Evolutionary conservation across 2,113 vertebrate genomes (phyloP).

Genomic region (Elephantulus edwardii): DNA sequence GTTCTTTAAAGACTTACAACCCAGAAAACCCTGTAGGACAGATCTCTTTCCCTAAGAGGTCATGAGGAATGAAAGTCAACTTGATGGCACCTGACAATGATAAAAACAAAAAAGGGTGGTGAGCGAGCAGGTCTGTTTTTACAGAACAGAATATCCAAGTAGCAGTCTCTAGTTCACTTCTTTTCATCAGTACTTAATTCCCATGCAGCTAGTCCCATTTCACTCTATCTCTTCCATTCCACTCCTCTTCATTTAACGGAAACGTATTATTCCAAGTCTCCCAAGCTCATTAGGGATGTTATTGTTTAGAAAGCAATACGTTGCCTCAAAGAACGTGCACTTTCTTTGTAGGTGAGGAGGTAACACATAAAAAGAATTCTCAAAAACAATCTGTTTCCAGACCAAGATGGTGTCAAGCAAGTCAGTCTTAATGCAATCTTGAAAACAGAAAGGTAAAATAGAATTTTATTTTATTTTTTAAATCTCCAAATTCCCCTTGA

Average conservation of each 20-base stretch:
- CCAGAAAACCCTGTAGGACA: too few species aligned
- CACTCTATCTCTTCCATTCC: neutral
- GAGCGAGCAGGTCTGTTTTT: neutral
- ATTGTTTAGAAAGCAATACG: neutral
- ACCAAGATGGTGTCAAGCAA: neutral
- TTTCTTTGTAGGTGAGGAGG: neutral
- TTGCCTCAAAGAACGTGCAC: neutral
- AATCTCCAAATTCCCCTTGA: neutral
- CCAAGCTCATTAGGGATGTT: neutral
- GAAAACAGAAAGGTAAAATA: neutral
- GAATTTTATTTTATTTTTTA: too few species aligned
- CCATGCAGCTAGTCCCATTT: neutral
- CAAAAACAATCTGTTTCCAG: neutral
- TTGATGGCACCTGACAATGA: too few species aligned
- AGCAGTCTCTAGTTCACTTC: neutral
- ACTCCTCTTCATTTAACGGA: conserved; percentile 6
- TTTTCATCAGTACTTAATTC: neutral
- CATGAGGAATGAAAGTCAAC: too few species aligned
- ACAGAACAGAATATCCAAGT: neutral
- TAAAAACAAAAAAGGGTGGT: neutral
- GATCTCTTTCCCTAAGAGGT: too few species aligned
- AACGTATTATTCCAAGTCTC: neutral
- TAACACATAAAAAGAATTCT: neutral
- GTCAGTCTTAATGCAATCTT: neutral
- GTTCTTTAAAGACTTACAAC: too few species aligned